Evolutionary conservation across 2,888 invertebrate genomes (phyloP), one percentile per base, ranked within the genome.

Genomic region (Cyclophora albipunctata): DNA sequence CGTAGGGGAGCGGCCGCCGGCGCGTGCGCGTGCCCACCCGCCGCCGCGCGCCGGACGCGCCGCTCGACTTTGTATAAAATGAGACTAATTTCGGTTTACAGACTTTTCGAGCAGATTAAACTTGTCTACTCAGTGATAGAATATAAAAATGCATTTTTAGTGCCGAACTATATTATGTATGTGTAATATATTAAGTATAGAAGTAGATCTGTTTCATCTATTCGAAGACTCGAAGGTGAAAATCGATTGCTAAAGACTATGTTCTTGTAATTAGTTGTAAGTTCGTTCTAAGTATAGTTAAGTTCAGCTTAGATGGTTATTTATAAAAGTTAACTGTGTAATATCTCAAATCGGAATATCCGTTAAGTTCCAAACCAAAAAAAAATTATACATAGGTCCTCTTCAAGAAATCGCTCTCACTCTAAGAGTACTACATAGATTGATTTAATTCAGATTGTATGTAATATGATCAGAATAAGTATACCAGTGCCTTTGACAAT

Each of bases 71-170:
- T 66, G 62, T 69, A 69, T 71, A 71, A 64, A 61, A 65, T 77
- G 79, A 81, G 80, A 84, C 83, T 83, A 73, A 65, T 66, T 75
- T 84, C 81, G 81, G 81, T 83, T 82, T 71, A 69, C 67, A 70
- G 86, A 87, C 82, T 88, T 88, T 88, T 87, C 87, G 87, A 84
- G 82, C 78, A 86, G 87, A 88, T 86, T 66, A 81, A 86, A 87
- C 87, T 77, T 71, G 69, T 87, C 87, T 86, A 85, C 86, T 83
- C 85, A 84, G 81, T 82, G 85, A 85, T 87, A 86, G 85, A 71
- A 78, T 76, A 75, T 78, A 81, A 75, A 80, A 78, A 82, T 87
- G 87, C 87, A 88, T 88, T 88, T 88, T 81, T 88, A 88, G 86
- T 86, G 84, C 67, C 78, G 84, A 85, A 64, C 82, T 85, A 81